phyloP scores from a whole-genome alignment of 1,140 invertebrate species.

The Cotesia chilonis region DNA sequence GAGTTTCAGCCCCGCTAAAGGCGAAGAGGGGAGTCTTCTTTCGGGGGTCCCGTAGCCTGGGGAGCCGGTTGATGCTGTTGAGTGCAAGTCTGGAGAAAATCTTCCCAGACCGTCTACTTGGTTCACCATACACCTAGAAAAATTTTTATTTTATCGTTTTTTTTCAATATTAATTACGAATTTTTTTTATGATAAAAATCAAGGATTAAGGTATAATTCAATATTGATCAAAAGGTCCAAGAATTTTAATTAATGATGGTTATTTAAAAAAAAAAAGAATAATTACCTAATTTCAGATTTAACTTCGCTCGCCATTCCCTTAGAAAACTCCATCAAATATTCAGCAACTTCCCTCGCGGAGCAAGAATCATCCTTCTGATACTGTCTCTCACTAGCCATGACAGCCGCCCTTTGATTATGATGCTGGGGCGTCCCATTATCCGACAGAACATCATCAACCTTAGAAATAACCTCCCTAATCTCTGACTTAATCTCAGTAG shows the following conservation, averaged over 20 bases:
- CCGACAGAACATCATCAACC: slow-evolving; percentile 79
- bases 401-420: slow-evolving; percentile 41
- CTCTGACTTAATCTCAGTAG: slow-evolving; percentile 83
- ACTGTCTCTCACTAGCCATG: slow-evolving; percentile 45
- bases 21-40: slow-evolving; percentile 43
- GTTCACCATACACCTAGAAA: slow-evolving; percentile 67
- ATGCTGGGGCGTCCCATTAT: slow-evolving; percentile 56
- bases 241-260: too few relatives aligned
- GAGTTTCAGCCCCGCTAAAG: slow-evolving; percentile 40
- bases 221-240: too few relatives aligned
- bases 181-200: too few relatives aligned
- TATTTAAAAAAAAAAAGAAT: not conserved
- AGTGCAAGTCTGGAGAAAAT: slow-evolving; percentile 56
- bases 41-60: slow-evolving; percentile 58
- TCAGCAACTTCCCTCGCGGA: slow-evolving; percentile 77
- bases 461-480: slow-evolving; percentile 80
- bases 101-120: slow-evolving; percentile 75
- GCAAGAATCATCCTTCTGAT: slow-evolving; percentile 69
- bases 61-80: slow-evolving; percentile 47
- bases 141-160: slow-evolving; percentile 5
- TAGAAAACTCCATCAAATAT: slow-evolving; percentile 78
- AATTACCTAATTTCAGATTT: slow-evolving; percentile 79
- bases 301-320: slow-evolving; percentile 80
- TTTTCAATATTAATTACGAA: too few relatives aligned
- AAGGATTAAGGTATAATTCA: too few relatives aligned